Conservation (phyloP, 2,888 invertebrate genomes). For the Drosophila koepferae region DNA sequence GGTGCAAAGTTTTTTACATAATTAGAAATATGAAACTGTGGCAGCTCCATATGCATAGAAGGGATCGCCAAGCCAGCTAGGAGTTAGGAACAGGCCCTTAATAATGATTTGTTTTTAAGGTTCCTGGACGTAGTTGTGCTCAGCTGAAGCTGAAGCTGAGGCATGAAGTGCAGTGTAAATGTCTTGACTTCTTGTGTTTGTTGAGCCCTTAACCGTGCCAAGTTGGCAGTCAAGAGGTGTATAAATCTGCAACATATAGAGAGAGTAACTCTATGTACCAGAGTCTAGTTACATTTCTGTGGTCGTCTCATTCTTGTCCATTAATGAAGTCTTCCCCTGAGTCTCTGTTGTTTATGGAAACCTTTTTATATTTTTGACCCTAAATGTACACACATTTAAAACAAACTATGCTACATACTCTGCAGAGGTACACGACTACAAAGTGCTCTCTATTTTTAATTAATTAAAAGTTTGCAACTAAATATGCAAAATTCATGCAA, state of each 20-base stretch:
- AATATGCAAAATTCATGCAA: constrained; percentile 10
- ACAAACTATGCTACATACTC: not conserved
- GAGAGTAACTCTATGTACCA: not conserved
- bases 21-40: constrained; percentile 72
- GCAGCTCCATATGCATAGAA: not conserved
- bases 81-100: constrained; percentile 43
- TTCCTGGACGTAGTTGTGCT: constrained; percentile 44
- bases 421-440: constrained; percentile 7
- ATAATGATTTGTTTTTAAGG: constrained; percentile 75
- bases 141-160: constrained; percentile 22
- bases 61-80: not conserved
- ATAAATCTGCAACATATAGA: not conserved
- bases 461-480: constrained; percentile 42
- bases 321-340: constrained; percentile 55
- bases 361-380: constrained; percentile 40
- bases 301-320: constrained; percentile 33
- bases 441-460: constrained; percentile 47
- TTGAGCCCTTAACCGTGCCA: constrained; percentile 76
- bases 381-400: not conserved
- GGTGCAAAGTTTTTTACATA: constrained; percentile 69
- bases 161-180: constrained; percentile 77
- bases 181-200: constrained; percentile 81
- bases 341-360: constrained; percentile 37
- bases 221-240: constrained; percentile 7
- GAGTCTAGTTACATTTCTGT: constrained; percentile 24